Evolutionary conservation across 2,888 invertebrate species (phyloP), one percentile per base, ranked within the genome.

Genomic region (Synanthedon tipuliformis): DNA sequence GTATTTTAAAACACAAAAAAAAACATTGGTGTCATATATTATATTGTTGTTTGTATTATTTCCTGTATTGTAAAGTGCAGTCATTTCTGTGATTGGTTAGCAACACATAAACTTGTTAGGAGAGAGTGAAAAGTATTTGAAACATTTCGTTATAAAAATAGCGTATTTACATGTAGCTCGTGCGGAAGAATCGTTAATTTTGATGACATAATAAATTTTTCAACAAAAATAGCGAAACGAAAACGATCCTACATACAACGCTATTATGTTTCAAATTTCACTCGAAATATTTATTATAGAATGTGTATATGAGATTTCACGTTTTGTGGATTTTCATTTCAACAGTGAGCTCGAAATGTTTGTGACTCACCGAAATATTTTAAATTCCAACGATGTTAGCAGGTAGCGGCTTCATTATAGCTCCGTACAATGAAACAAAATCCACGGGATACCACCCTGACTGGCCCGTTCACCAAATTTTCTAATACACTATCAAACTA

Each of bases 301-400:
- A 45, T 45, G 7, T n/a, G 15, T 45, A n/a, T 13, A 12, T 45
- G 7, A 45, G 1, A 5, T 45, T 13, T 15, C 15, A 45, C 11
- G 12, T 45, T 45, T 45, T 45, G n/a, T n/a, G 5, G 45, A n/a
- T 45, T 45, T 45, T 10, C 34, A 34, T 12, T 68, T 41, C 58
- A 55, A 63, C 64, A 68, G 67, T 71, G 55, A 63, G 66, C 69
- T 67, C 64, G 69, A 78, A 78, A 73, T 62, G 68, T 60, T 66
- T 79, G 78, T 87, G 86, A 86, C 86, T 87, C 86, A 87, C 86
- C 84, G 23, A 68, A 80, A 80, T 85, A 73, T 76, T 85, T 85
- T 81, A 85, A 84, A 87, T 85, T 85, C 81, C 81, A 80, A 82
- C 74, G 76, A 78, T 70, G 77, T 76, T 73, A 83, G 81, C 78